Base-by-base conservation (phyloP, 2,113 vertebrate genomes). In the Cygnus atratus region DNA sequence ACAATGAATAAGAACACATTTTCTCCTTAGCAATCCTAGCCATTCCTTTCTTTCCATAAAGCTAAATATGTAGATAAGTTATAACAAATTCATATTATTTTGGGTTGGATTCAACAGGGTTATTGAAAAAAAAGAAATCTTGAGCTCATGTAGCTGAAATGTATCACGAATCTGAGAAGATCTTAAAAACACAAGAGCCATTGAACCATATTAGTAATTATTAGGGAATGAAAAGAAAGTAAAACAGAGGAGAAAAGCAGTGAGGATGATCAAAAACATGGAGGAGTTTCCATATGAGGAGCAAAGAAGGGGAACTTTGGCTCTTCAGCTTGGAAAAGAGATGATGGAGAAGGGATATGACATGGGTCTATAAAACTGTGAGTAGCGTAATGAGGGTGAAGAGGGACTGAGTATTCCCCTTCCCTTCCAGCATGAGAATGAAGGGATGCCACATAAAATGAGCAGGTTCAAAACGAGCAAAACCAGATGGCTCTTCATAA, bases 401-500 rank as follows among this genome's bases (percentile, higher is more conserved):
- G 37, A 41, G 20, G 41, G 19, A 48, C 6, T 52, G 44, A 68
- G 82, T 26, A 21, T 28, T 79, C 62, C 73, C 57, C 24, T 74
- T 83, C 59, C 78, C 43, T 77, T 92, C 19, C 48, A 68, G 65
- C 28, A 13, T 26, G 31, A 33, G 62, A 92, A 92, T 8, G 33
- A 87, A 84, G n/a, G 41, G 54, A 46, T 72, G 74, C 29, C 77
- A 92, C 78, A 82, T 44, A 93, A 81, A 7, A 24, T 31, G 57
- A 76, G 59, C 29, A 85, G 87, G 70, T 94, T 94, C 91, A 82
- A 93, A 93, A 26, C 11, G 71, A 94, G 71, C 14, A 10, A 93
- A 95, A 82, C 54, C 93, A 95, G 89, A 95, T 89, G 93, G 70
- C 62, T 89, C 71, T 87, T 84, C 66, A 89, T 75, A 57, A 92